Conservation (phyloP, 2,113 vertebrate genomes). For the Podilymbus podiceps region DNA sequence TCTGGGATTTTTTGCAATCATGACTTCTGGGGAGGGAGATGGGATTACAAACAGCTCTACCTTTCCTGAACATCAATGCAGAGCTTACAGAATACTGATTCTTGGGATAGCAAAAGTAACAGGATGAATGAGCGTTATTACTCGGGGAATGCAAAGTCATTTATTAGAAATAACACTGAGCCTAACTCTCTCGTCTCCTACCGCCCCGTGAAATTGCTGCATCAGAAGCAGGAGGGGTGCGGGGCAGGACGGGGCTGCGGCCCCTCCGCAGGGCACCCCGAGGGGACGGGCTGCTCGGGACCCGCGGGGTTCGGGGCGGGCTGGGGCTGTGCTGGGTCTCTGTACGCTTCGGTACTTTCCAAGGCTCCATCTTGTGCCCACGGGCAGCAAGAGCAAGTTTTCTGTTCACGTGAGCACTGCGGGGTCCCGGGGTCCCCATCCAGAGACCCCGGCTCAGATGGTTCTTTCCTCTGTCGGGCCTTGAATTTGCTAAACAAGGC, state of each 20-base stretch:
- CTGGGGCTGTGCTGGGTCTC: accelerated
- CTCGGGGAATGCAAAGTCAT: not conserved
- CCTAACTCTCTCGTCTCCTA: accelerated
- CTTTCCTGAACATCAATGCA: accelerated
- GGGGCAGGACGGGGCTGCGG: too few relatives aligned
- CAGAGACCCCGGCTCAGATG: accelerated
- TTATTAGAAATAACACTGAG: accelerated
- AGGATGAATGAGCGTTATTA: not conserved
- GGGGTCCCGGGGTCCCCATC: accelerated
- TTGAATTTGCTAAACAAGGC: not conserved
- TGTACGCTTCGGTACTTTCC: accelerated
- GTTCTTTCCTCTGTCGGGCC: not conserved
- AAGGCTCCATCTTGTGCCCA: slow-evolving; percentile 5
- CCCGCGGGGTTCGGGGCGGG: too few relatives aligned
- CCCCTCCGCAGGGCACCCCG: not conserved
- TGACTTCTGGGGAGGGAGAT: not conserved
- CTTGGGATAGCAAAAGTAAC: not conserved
- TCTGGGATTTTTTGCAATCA: not conserved
- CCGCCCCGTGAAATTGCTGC: accelerated
- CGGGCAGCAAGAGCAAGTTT: not conserved
- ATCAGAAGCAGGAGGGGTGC: accelerated
- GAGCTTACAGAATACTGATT: not conserved
- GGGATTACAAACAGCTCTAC: not conserved
- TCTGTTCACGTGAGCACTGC: not conserved
- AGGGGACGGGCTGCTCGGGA: not conserved